Conservation (phyloP, 2,113 vertebrate species). For the Mungos mungo region DNA sequence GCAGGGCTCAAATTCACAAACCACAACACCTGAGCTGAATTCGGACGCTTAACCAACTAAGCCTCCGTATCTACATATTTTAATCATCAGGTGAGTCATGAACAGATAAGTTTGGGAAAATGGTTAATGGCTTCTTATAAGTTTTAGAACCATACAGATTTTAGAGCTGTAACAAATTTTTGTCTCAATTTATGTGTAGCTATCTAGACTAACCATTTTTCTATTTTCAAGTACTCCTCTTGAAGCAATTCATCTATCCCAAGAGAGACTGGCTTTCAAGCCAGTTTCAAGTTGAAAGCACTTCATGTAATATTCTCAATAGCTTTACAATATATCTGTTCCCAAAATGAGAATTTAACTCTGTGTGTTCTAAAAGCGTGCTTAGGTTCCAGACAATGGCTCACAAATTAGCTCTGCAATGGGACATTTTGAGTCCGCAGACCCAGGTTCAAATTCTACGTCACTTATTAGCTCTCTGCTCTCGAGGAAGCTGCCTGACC, state of each 20-base stretch:
- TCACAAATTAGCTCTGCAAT: neutral
- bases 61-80: neutral
- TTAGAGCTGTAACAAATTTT: neutral
- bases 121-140: neutral
- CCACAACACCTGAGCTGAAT: no score
- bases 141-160: neutral
- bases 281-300: neutral
- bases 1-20: no score
- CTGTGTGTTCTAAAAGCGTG: neutral
- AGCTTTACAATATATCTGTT: neutral
- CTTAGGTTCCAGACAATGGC: neutral
- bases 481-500: neutral
- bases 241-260: neutral
- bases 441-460: neutral
- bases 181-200: neutral
- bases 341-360: neutral
- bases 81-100: neutral
- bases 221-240: neutral
- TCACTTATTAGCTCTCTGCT: neutral
- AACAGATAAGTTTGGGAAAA: neutral
- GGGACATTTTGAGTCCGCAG: neutral
- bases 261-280: neutral
- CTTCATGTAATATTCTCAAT: neutral
- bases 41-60: no score
- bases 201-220: neutral